Percentiles rank a stretch among this genome's conserved stretches.
These are phyloP conservation scores for Teleogryllus occipitalis DNA, from an alignment of 1,140 invertebrate species.

Conservation along the genomic window DNA sequence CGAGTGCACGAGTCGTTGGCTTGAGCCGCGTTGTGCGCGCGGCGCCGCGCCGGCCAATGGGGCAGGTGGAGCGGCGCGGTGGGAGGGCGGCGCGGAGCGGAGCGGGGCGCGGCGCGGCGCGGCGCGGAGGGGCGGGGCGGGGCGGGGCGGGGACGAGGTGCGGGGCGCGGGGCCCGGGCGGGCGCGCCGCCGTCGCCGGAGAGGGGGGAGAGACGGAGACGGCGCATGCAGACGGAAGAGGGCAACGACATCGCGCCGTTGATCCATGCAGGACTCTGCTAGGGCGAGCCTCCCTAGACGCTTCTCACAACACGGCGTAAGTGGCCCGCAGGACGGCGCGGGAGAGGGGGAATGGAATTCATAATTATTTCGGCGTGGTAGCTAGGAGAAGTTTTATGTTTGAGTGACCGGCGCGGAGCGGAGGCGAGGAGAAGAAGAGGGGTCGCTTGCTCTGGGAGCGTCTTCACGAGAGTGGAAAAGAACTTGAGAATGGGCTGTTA, in stretches of 20 bases:
- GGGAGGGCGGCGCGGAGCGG: too few species aligned
- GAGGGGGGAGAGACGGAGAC: too few species aligned
- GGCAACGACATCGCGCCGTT: neutral
- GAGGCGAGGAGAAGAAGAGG: neutral
- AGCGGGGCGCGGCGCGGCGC: too few species aligned
- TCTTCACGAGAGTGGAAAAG: neutral
- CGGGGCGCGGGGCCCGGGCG: too few species aligned
- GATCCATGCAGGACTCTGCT: neutral
- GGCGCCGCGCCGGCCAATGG: too few species aligned
- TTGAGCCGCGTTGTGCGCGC: too few species aligned
- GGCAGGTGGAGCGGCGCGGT: too few species aligned
- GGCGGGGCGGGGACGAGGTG: too few species aligned
- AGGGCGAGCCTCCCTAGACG: neutral
- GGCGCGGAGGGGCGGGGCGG: too few species aligned
- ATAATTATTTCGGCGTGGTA: conserved; percentile 4
- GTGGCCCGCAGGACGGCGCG: neutral
- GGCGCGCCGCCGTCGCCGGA: conserved; percentile 25
- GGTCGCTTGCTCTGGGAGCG: neutral
- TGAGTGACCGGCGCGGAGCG: neutral
- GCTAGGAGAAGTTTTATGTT: neutral
- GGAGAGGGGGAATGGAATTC: conserved; percentile 3
- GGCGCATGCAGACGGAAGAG: neutral
- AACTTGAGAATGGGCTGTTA: neutral
- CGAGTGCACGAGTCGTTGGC: too few species aligned
- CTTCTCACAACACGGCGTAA: neutral